Evolutionary conservation across 2,797 vertebrate genomes (phyloP).

Genomic region (Valencia hispanica): DNA sequence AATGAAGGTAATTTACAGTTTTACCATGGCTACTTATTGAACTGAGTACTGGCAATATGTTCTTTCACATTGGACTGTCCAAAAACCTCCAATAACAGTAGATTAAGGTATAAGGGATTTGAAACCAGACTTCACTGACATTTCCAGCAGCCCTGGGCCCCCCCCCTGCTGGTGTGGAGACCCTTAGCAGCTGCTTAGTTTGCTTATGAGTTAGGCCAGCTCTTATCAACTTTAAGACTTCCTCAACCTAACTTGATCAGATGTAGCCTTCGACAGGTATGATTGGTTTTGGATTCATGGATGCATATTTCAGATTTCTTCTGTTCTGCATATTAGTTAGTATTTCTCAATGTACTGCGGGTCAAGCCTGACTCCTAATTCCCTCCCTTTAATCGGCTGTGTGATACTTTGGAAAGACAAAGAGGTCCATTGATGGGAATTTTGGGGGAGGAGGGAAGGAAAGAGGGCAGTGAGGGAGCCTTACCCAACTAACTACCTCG

Average conservation of each 20-base stretch:
- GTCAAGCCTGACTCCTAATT: slow-evolving; percentile 83
- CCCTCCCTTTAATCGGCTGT: slow-evolving; percentile 83
- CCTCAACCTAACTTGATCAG: slow-evolving; percentile 3
- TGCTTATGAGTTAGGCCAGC: not conserved
- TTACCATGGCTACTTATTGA: not conserved
- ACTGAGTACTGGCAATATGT: not conserved
- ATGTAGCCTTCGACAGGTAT: not conserved
- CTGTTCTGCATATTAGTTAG: slow-evolving; percentile 25
- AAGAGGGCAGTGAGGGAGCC: slow-evolving; percentile 38
- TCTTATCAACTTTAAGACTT: not conserved
- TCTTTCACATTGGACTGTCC: not conserved
- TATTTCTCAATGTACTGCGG: slow-evolving; percentile 38
- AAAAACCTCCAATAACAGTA: not conserved
- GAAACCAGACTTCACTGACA: not conserved
- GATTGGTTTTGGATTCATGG: slow-evolving; percentile 22
- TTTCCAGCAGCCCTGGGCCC: not conserved
- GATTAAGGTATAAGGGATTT: not conserved
- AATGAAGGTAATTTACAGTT: too few species aligned
- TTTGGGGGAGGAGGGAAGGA: slow-evolving; percentile 30
- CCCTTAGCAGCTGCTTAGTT: not conserved
- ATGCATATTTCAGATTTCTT: slow-evolving; percentile 40
- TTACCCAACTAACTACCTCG: slow-evolving; percentile 67
- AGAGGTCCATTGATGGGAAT: slow-evolving; percentile 79
- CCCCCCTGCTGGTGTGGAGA: not conserved
- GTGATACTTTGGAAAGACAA: slow-evolving; percentile 84